phyloP scores from a whole-genome alignment of 2,113 vertebrate species.

The Chloroceryle aenea region DNA sequence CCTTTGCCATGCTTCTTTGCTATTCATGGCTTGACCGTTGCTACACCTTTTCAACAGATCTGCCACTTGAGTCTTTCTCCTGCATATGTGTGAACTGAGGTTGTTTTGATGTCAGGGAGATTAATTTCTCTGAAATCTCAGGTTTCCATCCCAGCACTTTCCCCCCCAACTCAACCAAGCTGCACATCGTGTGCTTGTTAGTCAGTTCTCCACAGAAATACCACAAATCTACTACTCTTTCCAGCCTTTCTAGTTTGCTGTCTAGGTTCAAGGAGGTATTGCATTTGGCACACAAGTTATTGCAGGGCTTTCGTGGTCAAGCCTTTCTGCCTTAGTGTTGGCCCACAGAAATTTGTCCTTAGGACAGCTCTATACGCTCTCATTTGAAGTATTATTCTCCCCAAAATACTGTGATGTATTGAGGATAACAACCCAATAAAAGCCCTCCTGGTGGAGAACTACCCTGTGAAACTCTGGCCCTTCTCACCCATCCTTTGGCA shows the following conservation, averaged over 20 bases:
- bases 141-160: neutral
- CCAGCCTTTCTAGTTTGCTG: neutral
- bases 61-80: neutral
- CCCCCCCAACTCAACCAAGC: neutral
- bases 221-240: neutral
- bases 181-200: constrained; percentile 25
- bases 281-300: neutral
- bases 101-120: neutral
- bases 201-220: constrained; percentile 19
- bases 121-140: constrained; percentile 21
- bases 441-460: neutral
- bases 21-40: neutral
- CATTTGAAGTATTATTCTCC: neutral
- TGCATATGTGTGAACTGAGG: neutral
- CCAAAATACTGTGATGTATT: neutral
- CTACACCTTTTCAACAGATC: neutral
- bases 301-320: neutral
- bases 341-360: neutral
- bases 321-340: neutral
- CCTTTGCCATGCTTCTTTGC: neutral
- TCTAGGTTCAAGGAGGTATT: neutral
- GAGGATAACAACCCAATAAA: neutral
- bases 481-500: neutral
- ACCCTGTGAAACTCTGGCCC: neutral
- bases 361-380: neutral